These are phyloP conservation scores for Styela plicata DNA, from an alignment of 23 tunicate species.

Conservation along the genomic window DNA sequence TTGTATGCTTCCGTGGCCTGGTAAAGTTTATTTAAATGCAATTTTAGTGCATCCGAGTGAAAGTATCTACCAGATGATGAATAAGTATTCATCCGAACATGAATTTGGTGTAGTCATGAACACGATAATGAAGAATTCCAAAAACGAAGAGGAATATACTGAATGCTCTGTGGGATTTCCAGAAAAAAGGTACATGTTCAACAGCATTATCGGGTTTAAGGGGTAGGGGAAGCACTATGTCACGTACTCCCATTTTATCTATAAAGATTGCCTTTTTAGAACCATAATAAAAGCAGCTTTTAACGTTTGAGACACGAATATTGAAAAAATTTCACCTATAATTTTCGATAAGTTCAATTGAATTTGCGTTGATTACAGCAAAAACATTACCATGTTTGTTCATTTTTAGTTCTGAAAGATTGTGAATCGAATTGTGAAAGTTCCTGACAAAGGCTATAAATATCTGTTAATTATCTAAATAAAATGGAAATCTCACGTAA, in stretches of 20 bases:
- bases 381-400: no score
- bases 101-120: neutral
- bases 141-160: conserved; percentile 60
- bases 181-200: conserved; percentile 7
- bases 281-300: no score
- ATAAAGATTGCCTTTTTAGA: no score
- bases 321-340: neutral
- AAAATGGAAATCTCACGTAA: no score
- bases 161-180: conserved; percentile 41
- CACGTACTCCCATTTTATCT: neutral
- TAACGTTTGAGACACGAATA: no score
- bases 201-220: neutral
- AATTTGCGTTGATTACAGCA: no score
- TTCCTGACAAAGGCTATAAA: no score
- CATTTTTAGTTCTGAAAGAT: no score
- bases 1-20: conserved; percentile 26
- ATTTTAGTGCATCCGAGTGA: conserved; percentile 26
- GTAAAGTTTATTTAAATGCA: neutral
- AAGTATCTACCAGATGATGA: conserved; percentile 9
- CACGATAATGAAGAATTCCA: conserved; percentile 37
- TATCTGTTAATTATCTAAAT: no score
- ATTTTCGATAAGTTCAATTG: no score
- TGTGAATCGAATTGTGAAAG: no score
- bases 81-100: conserved; percentile 5
- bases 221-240: neutral